Evolutionary conservation across 1,140 invertebrate species (phyloP), one percentile per base, ranked within the genome.

Genomic region (Ridgeia piscesae): DNA sequence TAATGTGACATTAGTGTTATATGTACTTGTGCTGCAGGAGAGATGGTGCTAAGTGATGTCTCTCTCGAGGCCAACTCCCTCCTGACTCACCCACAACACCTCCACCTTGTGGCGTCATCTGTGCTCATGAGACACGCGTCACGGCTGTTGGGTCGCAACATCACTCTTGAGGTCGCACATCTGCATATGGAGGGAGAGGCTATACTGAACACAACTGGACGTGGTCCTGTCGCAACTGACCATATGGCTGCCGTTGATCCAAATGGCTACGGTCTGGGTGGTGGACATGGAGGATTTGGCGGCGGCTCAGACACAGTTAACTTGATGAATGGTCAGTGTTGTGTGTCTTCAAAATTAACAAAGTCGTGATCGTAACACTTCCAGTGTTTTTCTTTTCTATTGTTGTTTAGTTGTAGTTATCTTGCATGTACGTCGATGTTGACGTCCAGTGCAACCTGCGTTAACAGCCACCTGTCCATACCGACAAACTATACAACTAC

Each of bases 271-370:
- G 94, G 94, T 33, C 89, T 93, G 34, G 94, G 94, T 88, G 94
- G 93, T n/a, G 93, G 94, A 33, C 94, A 94, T 93, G 94, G 94
- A 48, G 94, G 94, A 8, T 94, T 93, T 93, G 94, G 94, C 6
- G 94, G 94, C 88, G 94, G 94, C 91, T 34, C 91, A 42, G 48
- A 91, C 34, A 11, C n/a, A 11, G 34, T 77, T 21, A 77, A 77
- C 58, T 77, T 77, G 11, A 14, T 21, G 27, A 77, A 27, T 9
- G 58, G 58, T 77, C 17, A 77, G 58, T 77, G 27, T 77, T 77
- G 58, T 77, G 27, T 4, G 11, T 77, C 11, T 31, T 21, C 14
- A 14, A 31, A 77, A 27, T 0, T 77, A 77, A 31, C 27, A 77
- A 0, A 27, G 14, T 21, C 58, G 27, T 2, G 58, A 77, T 77